Conservation (phyloP, 2,113 vertebrate species). For the Cacatua alba region DNA sequence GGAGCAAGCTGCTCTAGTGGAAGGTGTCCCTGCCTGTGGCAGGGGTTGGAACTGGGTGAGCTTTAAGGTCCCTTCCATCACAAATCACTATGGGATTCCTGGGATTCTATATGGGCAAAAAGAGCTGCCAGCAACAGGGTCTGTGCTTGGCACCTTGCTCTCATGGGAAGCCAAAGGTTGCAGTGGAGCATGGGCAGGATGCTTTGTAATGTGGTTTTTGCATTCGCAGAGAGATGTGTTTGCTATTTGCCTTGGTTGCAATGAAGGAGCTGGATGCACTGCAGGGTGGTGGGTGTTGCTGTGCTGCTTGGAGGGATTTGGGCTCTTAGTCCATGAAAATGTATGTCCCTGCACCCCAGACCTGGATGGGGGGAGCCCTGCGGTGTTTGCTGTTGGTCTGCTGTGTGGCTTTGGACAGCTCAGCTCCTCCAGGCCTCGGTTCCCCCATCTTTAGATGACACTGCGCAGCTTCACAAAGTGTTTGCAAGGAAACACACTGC, state of each 20-base stretch:
- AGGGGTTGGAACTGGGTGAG: too few species aligned
- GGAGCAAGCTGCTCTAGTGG: too few species aligned
- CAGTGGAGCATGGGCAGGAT: neutral
- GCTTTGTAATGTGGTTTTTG: neutral
- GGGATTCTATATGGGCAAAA: neutral
- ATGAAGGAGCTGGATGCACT: fast-evolving
- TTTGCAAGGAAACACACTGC: too few species aligned
- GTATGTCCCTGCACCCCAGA: neutral
- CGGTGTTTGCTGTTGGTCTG: neutral
- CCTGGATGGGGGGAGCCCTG: neutral
- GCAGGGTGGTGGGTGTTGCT: neutral
- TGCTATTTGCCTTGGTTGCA: fast-evolving
- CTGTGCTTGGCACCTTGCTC: neutral
- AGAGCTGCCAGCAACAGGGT: neutral
- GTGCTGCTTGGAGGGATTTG: fast-evolving
- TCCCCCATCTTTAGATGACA: neutral
- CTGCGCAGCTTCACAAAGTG: too few species aligned
- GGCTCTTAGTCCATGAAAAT: neutral
- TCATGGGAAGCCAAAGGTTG: fast-evolving
- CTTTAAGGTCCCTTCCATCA: too few species aligned
- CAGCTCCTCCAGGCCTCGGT: neutral
- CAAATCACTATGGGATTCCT: neutral
- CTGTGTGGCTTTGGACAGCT: neutral
- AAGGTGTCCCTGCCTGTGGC: too few species aligned
- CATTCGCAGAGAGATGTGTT: neutral